Base-by-base conservation (phyloP, 2,888 invertebrate species). In the Tromatobia lineatoria region DNA sequence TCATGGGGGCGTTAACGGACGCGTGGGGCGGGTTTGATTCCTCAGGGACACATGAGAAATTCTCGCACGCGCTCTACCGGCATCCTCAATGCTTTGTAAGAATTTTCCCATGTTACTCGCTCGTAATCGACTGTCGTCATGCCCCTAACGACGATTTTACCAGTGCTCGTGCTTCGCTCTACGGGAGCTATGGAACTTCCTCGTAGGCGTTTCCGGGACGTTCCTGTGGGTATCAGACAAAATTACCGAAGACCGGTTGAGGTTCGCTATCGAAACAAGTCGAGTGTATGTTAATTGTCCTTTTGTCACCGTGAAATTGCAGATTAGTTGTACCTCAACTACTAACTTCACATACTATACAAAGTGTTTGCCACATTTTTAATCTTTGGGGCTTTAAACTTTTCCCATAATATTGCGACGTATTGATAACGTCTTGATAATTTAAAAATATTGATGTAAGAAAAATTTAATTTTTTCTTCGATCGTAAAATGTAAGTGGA, bases 11-110 rank as follows among this genome's bases (percentile, higher is more conserved):
- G 83, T 83, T 42, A 71, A 83, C 79, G 83, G 50, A 64, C 75
- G 79, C 67, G 75, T 45, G 77, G 85, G 84, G 86, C 84, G 86
- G 80, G 67, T 83, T 80, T 57, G 61, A 84, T 82, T 86, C 84
- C 86, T 82, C 84, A 23, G 85, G 80, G 86, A 52, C 64, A 23
- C 59, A 47, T 29, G 50, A 34, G 18, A 42, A 59, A 25, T 70
- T 57, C 67, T 69, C 66, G 25, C n/a, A 23, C 59, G 67, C 52
- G 38, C 61, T 20, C 4, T 7, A 23, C 61, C 23, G 18, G 13
- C 18, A 15, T n/a, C 25, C 67, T 18, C 45, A n/a, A 29, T 57
- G 45, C 25, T 20, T 54, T 10, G 34, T 13, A 34, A 52, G 67
- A 78, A 18, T 47, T 73, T 61, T 54, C 52, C 42, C 54, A 45